These are phyloP conservation scores for Turritopsis dohrnii DNA, from an alignment of 30 jellyfish, hydroid and myxozoan genomes.

Conservation along the genomic window DNA sequence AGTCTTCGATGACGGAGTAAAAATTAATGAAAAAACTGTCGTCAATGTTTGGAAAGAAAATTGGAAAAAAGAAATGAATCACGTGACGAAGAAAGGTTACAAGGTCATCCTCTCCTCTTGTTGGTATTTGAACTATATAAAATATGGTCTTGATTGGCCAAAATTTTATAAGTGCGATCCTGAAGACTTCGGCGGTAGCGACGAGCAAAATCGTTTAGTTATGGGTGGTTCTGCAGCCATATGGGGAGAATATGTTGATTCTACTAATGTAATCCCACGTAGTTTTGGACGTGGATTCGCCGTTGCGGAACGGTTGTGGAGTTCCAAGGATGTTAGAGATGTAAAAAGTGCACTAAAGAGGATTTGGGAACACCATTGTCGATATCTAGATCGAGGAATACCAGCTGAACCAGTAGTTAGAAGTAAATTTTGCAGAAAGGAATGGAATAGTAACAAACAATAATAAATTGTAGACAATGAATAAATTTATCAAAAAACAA, in stretches of 20 bases:
- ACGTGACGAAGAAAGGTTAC: conserved; percentile 54
- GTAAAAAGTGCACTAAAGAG: conserved; percentile 50
- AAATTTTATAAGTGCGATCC: conserved; percentile 78
- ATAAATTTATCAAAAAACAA: neutral
- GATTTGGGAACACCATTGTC: conserved; percentile 92
- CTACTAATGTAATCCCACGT: conserved; percentile 46
- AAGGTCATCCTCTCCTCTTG: conserved; percentile 70
- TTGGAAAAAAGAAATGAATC: conserved; percentile 69
- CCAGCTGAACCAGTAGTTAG: conserved; percentile 84
- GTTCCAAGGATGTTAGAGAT: conserved; percentile 40
- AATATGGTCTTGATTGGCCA: conserved; percentile 92
- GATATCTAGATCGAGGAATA: conserved; percentile 78
- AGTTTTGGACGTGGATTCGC: conserved; percentile 68
- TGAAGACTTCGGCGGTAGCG: conserved; percentile 69
- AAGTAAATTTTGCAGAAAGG: conserved; percentile 75
- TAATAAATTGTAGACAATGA: no score
- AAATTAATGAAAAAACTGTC: conserved; percentile 45
- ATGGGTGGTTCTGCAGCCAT: conserved; percentile 98
- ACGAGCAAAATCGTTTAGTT: conserved; percentile 65
- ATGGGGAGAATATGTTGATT: conserved; percentile 98
- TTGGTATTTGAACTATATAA: conserved; percentile 79
- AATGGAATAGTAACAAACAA: conserved; percentile 26
- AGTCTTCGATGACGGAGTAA: conserved; percentile 79
- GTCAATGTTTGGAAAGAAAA: conserved; percentile 69
- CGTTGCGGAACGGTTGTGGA: conserved; percentile 91